These are phyloP conservation scores for Microctenopoma stevenorrisi DNA, from an alignment of 2,797 vertebrate genomes.

Conservation along the genomic window DNA sequence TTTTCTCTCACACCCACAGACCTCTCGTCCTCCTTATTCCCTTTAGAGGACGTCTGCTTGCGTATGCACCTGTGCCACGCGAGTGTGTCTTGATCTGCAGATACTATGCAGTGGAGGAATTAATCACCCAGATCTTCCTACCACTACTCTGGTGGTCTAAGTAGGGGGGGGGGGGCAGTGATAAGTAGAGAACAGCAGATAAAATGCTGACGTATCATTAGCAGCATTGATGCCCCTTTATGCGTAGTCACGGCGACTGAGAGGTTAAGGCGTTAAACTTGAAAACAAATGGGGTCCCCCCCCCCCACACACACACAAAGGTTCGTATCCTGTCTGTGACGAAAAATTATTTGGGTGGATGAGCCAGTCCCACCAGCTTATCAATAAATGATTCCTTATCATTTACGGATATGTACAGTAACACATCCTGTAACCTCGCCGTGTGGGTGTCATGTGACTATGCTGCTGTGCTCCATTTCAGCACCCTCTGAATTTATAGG, in stretches of 20 bases:
- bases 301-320: too few species aligned
- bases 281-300: too few species aligned
- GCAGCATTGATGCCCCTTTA: too few species aligned
- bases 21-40: slow-evolving; percentile 25
- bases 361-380: too few species aligned
- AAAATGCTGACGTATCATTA: slow-evolving; percentile 39
- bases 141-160: slow-evolving; percentile 40
- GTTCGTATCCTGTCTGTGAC: too few species aligned
- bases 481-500: background rate
- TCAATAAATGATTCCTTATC: too few species aligned
- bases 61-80: slow-evolving; percentile 34
- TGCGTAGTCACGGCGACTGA: too few species aligned
- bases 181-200: slow-evolving; percentile 13
- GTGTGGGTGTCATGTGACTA: background rate
- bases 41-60: slow-evolving; percentile 46
- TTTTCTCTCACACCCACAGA: slow-evolving; percentile 17
- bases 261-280: too few species aligned
- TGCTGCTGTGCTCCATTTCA: slow-evolving; percentile 11
- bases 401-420: too few species aligned
- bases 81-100: slow-evolving; percentile 33
- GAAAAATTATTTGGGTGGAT: too few species aligned
- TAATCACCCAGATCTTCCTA: slow-evolving; percentile 51
- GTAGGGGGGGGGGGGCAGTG: slow-evolving; percentile 6
- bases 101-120: slow-evolving; percentile 42
- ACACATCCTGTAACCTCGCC: background rate